phyloP scores from a whole-genome alignment of 2,797 vertebrate species.

The Brachymystax lenok region DNA sequence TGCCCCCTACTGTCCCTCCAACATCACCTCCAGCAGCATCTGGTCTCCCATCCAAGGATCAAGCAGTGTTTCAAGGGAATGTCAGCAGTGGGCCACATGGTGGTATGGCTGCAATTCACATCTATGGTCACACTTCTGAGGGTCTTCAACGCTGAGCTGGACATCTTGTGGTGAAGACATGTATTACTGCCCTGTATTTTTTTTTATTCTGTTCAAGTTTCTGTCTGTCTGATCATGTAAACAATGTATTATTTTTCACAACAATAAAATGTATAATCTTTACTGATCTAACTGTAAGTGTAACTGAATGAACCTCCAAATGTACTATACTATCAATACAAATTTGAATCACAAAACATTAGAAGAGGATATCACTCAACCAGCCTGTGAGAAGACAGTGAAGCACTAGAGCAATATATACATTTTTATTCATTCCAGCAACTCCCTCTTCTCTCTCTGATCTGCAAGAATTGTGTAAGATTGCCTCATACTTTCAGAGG shows the following conservation, averaged over 20 bases:
- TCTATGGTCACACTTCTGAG: neutral
- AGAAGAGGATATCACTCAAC: neutral
- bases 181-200: neutral
- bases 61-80: no score
- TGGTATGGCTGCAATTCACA: neutral
- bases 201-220: neutral
- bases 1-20: no score
- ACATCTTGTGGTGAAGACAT: neutral
- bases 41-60: no score
- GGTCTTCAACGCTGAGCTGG: neutral
- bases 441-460: slow-evolving; percentile 36
- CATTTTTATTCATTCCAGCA: neutral
- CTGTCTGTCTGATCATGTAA: neutral
- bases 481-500: slow-evolving; percentile 78
- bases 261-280: neutral
- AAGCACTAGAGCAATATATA: neutral
- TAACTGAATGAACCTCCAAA: neutral
- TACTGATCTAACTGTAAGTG: neutral
- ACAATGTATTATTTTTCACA: neutral
- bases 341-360: neutral
- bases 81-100: neutral
- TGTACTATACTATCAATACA: neutral
- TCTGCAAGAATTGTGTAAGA: slow-evolving; percentile 72
- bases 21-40: no score
- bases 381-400: neutral